A percentile compares a stretch with the other conserved stretches of the same genome.
phyloP scores from a whole-genome alignment of 2,797 vertebrate genomes.

The Lagorchestes hirsutus region DNA sequence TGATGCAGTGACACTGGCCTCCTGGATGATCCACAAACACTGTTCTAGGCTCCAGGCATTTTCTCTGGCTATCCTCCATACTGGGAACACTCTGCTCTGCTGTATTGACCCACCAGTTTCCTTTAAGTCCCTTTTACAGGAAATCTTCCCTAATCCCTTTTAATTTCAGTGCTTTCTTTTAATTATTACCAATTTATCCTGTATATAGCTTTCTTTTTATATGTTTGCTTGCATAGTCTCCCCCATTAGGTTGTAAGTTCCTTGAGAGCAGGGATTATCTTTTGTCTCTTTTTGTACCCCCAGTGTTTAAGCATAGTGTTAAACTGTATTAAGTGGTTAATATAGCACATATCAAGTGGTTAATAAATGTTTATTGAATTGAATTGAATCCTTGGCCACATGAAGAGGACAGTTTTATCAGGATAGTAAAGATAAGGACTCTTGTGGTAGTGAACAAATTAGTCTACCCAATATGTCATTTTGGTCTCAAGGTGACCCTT shows the following conservation, averaged over 20 bases:
- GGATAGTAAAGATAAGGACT: not conserved
- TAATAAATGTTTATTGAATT: not conserved
- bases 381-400: not conserved
- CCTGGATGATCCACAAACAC: not conserved
- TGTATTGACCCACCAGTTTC: not conserved
- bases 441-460: not conserved
- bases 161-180: not conserved
- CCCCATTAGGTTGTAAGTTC: not conserved
- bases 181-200: not conserved
- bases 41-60: not conserved
- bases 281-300: not conserved
- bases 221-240: not conserved
- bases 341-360: not conserved
- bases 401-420: not conserved
- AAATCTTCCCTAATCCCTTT: not conserved
- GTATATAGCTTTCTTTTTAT: not conserved
- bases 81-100: not conserved
- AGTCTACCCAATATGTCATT: not conserved
- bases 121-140: not conserved
- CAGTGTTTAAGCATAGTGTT: not conserved
- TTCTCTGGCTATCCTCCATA: not conserved
- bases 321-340: not conserved
- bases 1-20: not conserved
- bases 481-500: not conserved
- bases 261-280: not conserved